phyloP scores from a whole-genome alignment of 2,888 invertebrate genomes.

The Callosobruchus maculatus region DNA sequence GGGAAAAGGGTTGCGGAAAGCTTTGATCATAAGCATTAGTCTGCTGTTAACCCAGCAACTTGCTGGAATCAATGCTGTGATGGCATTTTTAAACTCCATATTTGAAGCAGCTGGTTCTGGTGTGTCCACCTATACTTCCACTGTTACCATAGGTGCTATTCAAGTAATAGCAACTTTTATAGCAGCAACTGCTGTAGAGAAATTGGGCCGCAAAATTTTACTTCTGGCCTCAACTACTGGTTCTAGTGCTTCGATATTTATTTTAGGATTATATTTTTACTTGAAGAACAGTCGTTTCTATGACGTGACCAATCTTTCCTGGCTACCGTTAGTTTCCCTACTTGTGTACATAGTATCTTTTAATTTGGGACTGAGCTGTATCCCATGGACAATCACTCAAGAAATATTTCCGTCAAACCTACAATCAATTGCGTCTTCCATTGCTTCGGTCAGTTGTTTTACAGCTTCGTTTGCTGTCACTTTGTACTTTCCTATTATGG shows the following conservation, averaged over 20 bases:
- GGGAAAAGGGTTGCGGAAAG: conserved; percentile 26
- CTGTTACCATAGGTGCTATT: not conserved
- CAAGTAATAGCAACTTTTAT: conserved; percentile 5
- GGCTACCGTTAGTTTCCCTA: conserved; percentile 68
- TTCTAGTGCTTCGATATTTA: conserved; percentile 2
- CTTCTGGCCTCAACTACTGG: conserved; percentile 3
- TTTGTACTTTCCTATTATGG: conserved; percentile 24
- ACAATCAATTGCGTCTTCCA: conserved; percentile 58
- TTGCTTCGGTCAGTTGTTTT: conserved; percentile 15
- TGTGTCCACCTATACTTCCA: not conserved
- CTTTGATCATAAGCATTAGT: conserved; percentile 42
- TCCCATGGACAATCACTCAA: conserved; percentile 78
- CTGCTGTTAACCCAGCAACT: conserved; percentile 40
- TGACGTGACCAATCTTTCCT: conserved; percentile 47
- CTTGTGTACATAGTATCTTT: conserved; percentile 70
- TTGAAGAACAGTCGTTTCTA: not conserved
- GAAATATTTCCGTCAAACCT: conserved; percentile 78
- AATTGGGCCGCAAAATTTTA: conserved; percentile 8
- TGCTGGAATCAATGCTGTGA: conserved; percentile 69
- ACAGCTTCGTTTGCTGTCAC: conserved; percentile 15
- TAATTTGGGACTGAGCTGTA: conserved; percentile 66
- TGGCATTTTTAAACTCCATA: conserved; percentile 72
- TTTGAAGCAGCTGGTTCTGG: conserved; percentile 49
- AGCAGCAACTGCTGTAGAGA: conserved; percentile 7
- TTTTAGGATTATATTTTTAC: conserved; percentile 8